Percentiles rank a stretch among this genome's conserved stretches.
These are phyloP conservation scores for Pseudococcus longispinus DNA, from an alignment of 2,888 invertebrate species.

Conservation along the genomic window DNA sequence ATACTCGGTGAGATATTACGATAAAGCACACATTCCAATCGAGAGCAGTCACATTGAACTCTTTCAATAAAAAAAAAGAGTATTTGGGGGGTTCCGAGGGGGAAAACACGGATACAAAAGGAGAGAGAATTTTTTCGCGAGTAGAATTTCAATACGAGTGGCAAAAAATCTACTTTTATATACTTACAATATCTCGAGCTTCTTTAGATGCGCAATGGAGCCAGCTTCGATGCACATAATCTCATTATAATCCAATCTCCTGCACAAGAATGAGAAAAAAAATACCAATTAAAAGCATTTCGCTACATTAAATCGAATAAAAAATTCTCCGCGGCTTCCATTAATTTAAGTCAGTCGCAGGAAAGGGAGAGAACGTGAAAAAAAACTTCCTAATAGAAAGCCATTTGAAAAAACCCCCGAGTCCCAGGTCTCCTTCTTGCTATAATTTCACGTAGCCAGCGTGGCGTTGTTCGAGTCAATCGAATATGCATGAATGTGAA, in stretches of 20 bases:
- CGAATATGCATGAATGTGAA: slow-evolving; percentile 46
- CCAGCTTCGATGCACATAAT: slow-evolving; percentile 93
- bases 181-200: slow-evolving; percentile 90
- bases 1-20: slow-evolving; percentile 10
- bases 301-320: slow-evolving; percentile 28
- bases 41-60: slow-evolving; percentile 9
- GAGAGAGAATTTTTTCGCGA: background rate
- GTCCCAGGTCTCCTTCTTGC: background rate
- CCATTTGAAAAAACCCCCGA: background rate
- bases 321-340: slow-evolving; percentile 15
- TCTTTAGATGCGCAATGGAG: slow-evolving; percentile 83
- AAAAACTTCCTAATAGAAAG: background rate
- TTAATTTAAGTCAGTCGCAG: slow-evolving; percentile 33
- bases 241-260: slow-evolving; percentile 92
- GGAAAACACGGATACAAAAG: background rate
- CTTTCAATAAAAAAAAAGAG: slow-evolving; percentile 3
- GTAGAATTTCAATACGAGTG: background rate
- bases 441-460: background rate
- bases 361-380: background rate
- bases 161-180: background rate
- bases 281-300: slow-evolving; percentile 32
- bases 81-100: background rate
- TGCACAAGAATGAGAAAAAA: slow-evolving; percentile 63
- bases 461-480: slow-evolving; percentile 9
- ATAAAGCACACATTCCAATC: slow-evolving; percentile 18